Percentiles rank a stretch among this genome's conserved stretches.
Evolutionary conservation across 2,113 vertebrate species (phyloP).

Genomic region (Heliornis fulica): DNA sequence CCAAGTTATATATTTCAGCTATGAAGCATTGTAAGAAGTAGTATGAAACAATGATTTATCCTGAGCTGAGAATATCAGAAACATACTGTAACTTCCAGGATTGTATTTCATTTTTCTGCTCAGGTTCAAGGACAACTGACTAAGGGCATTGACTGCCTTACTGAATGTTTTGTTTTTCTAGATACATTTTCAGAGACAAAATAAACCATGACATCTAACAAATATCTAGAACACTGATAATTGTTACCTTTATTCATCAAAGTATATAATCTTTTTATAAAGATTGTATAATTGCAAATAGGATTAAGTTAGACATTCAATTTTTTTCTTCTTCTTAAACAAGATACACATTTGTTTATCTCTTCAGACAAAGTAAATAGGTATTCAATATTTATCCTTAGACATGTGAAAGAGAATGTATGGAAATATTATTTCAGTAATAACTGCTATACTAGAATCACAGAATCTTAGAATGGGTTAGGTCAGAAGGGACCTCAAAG

Average conservation of each 20-base stretch:
- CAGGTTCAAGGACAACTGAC: not conserved
- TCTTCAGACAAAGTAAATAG: not conserved
- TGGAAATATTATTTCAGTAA: not conserved
- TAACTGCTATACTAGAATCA: not conserved
- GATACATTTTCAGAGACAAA: not conserved
- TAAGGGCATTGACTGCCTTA: not conserved
- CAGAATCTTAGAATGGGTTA: no score
- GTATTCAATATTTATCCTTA: not conserved
- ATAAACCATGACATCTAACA: not conserved
- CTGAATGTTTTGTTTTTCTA: not conserved
- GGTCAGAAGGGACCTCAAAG: no score
- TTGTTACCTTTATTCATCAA: not conserved
- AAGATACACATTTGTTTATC: not conserved
- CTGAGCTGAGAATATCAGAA: not conserved
- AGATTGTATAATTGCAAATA: not conserved
- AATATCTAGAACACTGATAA: not conserved
- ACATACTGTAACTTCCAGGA: not conserved
- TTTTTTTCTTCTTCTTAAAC: not conserved
- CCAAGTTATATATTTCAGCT: not conserved
- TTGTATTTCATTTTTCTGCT: not conserved
- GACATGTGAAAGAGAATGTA: not conserved
- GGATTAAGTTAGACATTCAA: not conserved
- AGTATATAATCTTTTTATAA: not conserved
- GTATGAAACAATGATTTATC: not conserved
- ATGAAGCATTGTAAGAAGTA: not conserved